Base-by-base conservation (phyloP, 2,113 vertebrate genomes). In the Irena cyanogastra region DNA sequence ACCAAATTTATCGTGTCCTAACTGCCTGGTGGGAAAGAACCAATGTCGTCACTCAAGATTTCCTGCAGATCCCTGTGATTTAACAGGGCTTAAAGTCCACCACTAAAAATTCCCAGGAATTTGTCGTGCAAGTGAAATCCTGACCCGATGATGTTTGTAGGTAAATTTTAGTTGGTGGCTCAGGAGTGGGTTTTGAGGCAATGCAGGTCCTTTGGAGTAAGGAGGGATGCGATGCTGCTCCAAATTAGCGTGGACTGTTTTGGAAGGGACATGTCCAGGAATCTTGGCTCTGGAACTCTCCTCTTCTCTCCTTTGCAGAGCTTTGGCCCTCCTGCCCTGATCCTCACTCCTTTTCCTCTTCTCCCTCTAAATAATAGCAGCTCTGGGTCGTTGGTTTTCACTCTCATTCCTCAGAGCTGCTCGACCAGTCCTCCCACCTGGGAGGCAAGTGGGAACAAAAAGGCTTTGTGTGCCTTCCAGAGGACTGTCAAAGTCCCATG, bases 401-500 rank as follows among this genome's bases (percentile, higher is more conserved):
- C 35, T 57, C 50, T 76, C 5, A 1, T 75, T 87, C 77, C 77
- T 87, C 75, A 44, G 86, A 94, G 92, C 72, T 94, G 95, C 77
- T 94, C 65, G 47, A 80, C 96, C 65, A 7, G 74, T 91, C 42
- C 53, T 94, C 57, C 78, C 22, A 92, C 97, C 83, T 6, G 12
- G 45, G 83, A 96, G 88, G 76, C 12, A 57, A 93, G 85, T 39
- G 77, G 92, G 89, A 97, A 97, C 97, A 98, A 97, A 97, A 81
- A 92, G 78, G 60, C 94, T 97, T 97, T 98, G 98, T 98, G 91
- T 94, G 87, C 83, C 96, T 96, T 96, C 76, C 88, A 94, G 76
- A 39, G n/a, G 89, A 76, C 92, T 96, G 96, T 90, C 97, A 96
- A 69, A 97, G 71, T 76, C 84, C 92, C 49, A 35, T 54, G 59